Conservation (phyloP, 2,797 vertebrate genomes). For the Takifugu rubripes region DNA sequence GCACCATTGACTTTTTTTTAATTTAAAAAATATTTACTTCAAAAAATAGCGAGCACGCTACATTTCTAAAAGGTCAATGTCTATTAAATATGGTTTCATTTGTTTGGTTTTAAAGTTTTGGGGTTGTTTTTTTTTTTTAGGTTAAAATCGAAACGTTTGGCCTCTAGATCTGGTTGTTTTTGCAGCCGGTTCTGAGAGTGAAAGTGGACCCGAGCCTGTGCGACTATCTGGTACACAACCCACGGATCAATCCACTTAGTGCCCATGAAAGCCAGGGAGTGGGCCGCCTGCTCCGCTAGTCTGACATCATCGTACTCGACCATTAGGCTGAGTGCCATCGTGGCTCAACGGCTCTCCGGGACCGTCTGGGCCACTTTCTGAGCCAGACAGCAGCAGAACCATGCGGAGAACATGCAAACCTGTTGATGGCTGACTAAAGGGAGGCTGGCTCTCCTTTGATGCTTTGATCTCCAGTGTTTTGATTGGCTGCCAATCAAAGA, state of each 20-base stretch:
- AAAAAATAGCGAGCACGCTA: too few relatives aligned
- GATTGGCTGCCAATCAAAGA: too few relatives aligned
- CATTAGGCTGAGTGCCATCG: conserved; percentile 74
- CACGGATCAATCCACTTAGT: conserved; percentile 75
- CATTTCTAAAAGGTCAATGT: too few relatives aligned
- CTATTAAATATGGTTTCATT: too few relatives aligned
- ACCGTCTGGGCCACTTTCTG: conserved; percentile 37
- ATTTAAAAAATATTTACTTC: too few relatives aligned
- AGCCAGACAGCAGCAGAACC: conserved; percentile 30
- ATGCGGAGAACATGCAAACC: conserved; percentile 43
- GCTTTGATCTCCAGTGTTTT: too few relatives aligned
- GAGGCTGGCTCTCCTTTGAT: too few relatives aligned
- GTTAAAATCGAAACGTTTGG: too few relatives aligned
- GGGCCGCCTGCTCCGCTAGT: conserved; percentile 64
- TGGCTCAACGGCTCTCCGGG: conserved; percentile 41
- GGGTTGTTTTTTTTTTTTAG: too few relatives aligned
- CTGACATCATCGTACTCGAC: conserved; percentile 70
- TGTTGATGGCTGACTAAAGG: conserved; percentile 40
- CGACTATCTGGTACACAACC: conserved; percentile 57
- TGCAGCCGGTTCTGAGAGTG: conserved; percentile 1
- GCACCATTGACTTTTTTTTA: too few relatives aligned
- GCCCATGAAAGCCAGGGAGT: conserved; percentile 67
- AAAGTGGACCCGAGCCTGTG: conserved; percentile 36
- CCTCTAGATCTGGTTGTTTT: too few relatives aligned
- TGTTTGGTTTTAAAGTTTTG: too few relatives aligned